These are phyloP conservation scores for Bradypodion ventrale DNA, from an alignment of 2,797 vertebrate species.

Conservation along the genomic window DNA sequence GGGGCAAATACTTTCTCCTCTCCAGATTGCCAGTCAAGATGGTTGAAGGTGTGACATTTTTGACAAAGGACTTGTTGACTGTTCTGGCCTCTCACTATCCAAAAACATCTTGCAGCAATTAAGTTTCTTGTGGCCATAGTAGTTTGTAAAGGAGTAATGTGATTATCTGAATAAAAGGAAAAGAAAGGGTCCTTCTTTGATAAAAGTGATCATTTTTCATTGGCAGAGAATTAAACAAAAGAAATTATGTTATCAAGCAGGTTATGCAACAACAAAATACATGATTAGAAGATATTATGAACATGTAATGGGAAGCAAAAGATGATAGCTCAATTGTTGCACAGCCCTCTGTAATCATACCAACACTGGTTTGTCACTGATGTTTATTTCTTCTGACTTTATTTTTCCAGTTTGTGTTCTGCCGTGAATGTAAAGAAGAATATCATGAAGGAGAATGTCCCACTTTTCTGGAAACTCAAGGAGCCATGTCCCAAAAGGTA, in stretches of 20 bases:
- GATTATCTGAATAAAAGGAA: neutral
- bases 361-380: constrained; percentile 43
- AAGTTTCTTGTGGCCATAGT: neutral
- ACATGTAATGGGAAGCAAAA: constrained; percentile 54
- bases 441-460: constrained; percentile 82
- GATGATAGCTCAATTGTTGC: constrained; percentile 47
- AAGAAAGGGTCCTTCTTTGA: constrained; percentile 49
- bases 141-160: constrained; percentile 12
- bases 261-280: constrained; percentile 46
- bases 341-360: constrained; percentile 33
- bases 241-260: constrained; percentile 54
- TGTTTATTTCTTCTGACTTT: constrained; percentile 44
- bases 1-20: no score
- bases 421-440: constrained; percentile 82
- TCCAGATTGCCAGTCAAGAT: neutral
- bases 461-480: constrained; percentile 28
- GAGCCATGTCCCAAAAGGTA: constrained; percentile 67
- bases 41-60: neutral
- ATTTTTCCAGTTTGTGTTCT: constrained; percentile 81
- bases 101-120: neutral
- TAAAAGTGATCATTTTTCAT: constrained; percentile 35
- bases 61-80: neutral
- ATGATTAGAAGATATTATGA: constrained; percentile 53
- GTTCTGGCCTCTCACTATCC: neutral
- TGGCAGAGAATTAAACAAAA: constrained; percentile 35